Percentiles rank a stretch among this genome's conserved stretches.
Evolutionary conservation across 2,113 vertebrate genomes (phyloP).

Genomic region (Carlito syrichta): DNA sequence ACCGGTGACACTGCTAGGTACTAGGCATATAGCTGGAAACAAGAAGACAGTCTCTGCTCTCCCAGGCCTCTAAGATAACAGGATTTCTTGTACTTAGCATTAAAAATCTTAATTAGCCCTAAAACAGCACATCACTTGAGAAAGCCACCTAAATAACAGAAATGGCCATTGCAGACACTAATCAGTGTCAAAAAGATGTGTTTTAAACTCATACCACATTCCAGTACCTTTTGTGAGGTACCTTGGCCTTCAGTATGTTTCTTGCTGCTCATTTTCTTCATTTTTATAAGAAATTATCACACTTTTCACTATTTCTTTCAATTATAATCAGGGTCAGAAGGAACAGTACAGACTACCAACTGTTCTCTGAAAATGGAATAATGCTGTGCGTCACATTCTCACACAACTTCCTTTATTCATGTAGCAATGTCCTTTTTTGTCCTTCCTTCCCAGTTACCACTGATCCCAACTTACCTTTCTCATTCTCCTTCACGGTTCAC

Average conservation of each 20-base stretch:
- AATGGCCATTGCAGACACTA: neutral
- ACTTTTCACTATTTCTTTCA: neutral
- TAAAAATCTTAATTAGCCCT: neutral
- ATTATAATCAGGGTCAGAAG: neutral
- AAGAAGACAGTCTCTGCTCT: neutral
- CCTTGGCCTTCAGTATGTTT: neutral
- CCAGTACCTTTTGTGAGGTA: neutral
- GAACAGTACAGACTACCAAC: neutral
- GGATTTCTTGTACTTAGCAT: neutral
- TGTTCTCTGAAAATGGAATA: neutral
- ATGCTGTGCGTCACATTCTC: neutral
- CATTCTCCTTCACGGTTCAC: neutral
- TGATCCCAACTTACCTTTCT: neutral
- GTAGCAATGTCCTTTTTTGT: neutral
- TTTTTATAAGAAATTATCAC: neutral
- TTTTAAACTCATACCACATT: neutral
- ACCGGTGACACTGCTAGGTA: neutral
- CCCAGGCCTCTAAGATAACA: neutral
- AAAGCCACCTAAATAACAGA: neutral
- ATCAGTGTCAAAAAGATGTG: neutral
- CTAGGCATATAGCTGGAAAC: neutral
- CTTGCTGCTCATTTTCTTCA: neutral
- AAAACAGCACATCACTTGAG: neutral
- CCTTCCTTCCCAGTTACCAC: neutral
- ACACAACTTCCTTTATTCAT: neutral